Evolutionary conservation across 1,140 invertebrate species (phyloP).

Genomic region (Caenorhabditis inopinata): DNA sequence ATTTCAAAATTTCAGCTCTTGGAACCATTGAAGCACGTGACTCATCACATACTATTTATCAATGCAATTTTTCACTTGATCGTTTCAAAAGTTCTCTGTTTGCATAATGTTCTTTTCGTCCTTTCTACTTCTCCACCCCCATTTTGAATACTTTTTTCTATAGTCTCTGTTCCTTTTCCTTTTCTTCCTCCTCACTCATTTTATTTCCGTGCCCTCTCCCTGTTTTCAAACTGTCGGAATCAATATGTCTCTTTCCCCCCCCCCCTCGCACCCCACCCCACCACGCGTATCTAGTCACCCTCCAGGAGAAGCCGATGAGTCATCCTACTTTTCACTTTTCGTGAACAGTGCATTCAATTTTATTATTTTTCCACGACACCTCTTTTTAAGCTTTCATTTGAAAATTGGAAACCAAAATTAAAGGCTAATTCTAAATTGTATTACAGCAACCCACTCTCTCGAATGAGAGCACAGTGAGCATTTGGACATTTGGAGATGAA

Average conservation of each 20-base stretch:
- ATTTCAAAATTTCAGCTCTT: neutral
- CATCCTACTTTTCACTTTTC: slow-evolving; percentile 9
- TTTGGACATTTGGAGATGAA: neutral
- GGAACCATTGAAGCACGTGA: neutral
- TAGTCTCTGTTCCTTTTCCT: neutral
- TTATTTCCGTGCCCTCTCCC: neutral
- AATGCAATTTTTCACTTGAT: neutral
- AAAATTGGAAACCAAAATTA: too few species aligned
- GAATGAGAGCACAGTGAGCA: neutral
- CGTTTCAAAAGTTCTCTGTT: slow-evolving; percentile 2
- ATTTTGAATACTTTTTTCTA: neutral
- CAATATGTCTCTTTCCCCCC: neutral
- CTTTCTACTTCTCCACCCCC: neutral
- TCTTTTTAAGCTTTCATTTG: neutral
- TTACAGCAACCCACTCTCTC: neutral
- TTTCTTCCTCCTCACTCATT: neutral
- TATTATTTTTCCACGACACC: neutral
- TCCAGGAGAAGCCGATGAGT: neutral
- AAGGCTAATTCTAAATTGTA: neutral
- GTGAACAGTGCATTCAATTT: neutral
- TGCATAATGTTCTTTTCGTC: neutral
- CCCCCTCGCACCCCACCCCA: neutral
- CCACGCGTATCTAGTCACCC: too few species aligned
- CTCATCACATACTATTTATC: neutral
- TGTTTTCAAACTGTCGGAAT: slow-evolving; percentile 19